phyloP scores from a whole-genome alignment of 2,888 invertebrate species.

The Dimorphilus gyrociliatus region DNA sequence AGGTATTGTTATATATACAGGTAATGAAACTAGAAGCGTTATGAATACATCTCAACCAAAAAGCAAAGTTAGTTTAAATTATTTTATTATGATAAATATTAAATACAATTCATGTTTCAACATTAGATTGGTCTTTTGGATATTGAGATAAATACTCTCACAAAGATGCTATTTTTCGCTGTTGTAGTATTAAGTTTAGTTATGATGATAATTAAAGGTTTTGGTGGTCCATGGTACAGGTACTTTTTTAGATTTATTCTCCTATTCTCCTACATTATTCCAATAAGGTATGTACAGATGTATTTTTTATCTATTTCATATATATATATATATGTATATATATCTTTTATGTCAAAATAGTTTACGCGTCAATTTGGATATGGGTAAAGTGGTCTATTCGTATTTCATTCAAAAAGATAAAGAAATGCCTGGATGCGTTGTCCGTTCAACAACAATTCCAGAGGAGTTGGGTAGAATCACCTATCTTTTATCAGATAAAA shows the following conservation, averaged over 20 bases:
- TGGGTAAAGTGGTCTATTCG: slow-evolving; percentile 94
- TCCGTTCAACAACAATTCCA: slow-evolving; percentile 91
- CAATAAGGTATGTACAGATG: slow-evolving; percentile 57
- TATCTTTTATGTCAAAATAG: slow-evolving; percentile 42
- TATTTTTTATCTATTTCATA: background rate
- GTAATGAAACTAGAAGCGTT: slow-evolving; percentile 84
- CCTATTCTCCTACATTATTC: slow-evolving; percentile 96
- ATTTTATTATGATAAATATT: slow-evolving; percentile 1
- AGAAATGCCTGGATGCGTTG: slow-evolving; percentile 79
- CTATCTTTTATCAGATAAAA: slow-evolving; percentile 92
- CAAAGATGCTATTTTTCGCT: slow-evolving; percentile 72
- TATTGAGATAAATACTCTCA: slow-evolving; percentile 85
- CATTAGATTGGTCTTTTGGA: slow-evolving; percentile 60
- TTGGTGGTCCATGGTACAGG: slow-evolving; percentile 84
- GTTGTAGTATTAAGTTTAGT: slow-evolving; percentile 75
- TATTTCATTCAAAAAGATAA: slow-evolving; percentile 89
- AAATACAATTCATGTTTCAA: background rate
- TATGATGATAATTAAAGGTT: slow-evolving; percentile 91
- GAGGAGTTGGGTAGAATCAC: slow-evolving; percentile 92
- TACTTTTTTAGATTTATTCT: slow-evolving; percentile 91
- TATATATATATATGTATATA: background rate
- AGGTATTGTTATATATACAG: slow-evolving; percentile 87
- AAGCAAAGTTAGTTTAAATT: slow-evolving; percentile 57
- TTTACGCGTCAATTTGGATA: slow-evolving; percentile 88
- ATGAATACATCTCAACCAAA: slow-evolving; percentile 96